These are phyloP conservation scores for Hedya salicella DNA, from an alignment of 2,888 invertebrate species.

Conservation along the genomic window DNA sequence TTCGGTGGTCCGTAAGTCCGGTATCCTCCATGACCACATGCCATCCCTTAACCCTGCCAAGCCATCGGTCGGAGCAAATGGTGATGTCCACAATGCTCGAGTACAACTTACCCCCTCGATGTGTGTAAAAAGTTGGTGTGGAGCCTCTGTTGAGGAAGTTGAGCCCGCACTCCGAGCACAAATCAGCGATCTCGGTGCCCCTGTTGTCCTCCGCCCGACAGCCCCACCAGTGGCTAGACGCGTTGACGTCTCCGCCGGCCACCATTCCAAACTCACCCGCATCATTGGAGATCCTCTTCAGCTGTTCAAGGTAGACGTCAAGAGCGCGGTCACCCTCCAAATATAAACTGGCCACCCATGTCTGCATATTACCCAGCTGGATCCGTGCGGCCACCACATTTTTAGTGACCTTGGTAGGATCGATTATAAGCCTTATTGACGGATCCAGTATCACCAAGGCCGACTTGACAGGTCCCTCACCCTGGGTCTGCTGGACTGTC, in stretches of 20 bases:
- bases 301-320: slow-evolving; percentile 3
- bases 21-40: neutral
- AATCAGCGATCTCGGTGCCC: neutral
- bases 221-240: slow-evolving; percentile 20
- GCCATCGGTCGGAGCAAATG: neutral
- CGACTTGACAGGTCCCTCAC: slow-evolving; percentile 5
- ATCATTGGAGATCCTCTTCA: neutral
- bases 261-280: neutral
- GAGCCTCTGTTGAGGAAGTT: neutral
- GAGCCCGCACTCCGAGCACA: neutral
- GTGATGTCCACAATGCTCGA: neutral
- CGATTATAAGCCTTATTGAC: neutral
- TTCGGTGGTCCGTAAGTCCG: neutral
- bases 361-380: neutral
- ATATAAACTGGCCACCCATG: slow-evolving; percentile 2
- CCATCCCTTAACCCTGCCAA: neutral
- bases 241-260: slow-evolving; percentile 16
- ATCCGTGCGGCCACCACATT: slow-evolving; percentile 5
- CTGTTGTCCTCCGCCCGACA: slow-evolving; percentile 5
- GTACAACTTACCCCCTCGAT: neutral
- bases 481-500: neutral
- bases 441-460: slow-evolving; percentile 11
- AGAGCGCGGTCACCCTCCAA: slow-evolving; percentile 18
- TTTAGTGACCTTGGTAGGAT: neutral
- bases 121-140: neutral